phyloP scores from a whole-genome alignment of 2,113 vertebrate species.

The Neofelis nebulosa region DNA sequence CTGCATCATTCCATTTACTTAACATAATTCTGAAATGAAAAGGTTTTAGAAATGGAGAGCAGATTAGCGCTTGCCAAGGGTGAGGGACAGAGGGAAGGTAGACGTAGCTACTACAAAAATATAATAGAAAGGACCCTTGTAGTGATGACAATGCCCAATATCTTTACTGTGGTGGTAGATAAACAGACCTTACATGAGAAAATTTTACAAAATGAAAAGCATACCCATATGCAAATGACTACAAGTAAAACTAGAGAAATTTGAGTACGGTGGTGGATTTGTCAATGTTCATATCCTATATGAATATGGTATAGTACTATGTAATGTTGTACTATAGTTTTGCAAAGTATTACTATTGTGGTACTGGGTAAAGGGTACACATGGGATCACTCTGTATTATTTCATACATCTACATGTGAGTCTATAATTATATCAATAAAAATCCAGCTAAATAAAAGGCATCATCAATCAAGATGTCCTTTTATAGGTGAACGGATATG shows the following conservation, averaged over 20 bases:
- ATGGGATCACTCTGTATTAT: not conserved
- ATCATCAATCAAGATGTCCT: slow-evolving; percentile 49
- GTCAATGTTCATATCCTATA: not conserved
- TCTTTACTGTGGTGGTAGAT: not conserved
- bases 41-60: not conserved
- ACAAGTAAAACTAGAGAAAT: not conserved
- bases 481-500: slow-evolving; percentile 24
- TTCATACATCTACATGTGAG: not conserved
- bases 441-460: slow-evolving; percentile 18
- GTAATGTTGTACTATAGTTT: not conserved
- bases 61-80: not conserved
- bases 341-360: not conserved
- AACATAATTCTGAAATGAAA: not conserved
- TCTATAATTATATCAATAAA: slow-evolving; percentile 31
- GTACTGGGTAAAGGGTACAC: not conserved
- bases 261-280: not conserved
- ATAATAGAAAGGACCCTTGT: not conserved
- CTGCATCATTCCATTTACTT: not conserved
- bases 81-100: not conserved
- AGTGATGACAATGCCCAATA: not conserved
- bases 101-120: not conserved
- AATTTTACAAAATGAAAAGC: not conserved
- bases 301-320: not conserved
- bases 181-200: not conserved
- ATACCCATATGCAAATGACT: not conserved